These are phyloP conservation scores for Hetaerina americana DNA, from an alignment of 1,140 invertebrate genomes.

Conservation along the genomic window DNA sequence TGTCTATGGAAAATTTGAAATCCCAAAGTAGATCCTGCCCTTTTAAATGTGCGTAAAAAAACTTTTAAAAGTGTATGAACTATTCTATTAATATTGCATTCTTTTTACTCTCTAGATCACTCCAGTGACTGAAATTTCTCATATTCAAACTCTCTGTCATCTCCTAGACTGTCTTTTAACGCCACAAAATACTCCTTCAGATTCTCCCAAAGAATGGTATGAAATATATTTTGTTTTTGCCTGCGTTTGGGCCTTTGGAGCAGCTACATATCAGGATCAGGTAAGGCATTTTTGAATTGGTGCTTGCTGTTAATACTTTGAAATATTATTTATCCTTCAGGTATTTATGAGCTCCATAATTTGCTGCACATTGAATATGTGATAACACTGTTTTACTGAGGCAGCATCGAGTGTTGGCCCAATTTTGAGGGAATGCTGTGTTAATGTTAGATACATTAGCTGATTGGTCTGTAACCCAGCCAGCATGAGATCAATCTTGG, in stretches of 20 bases:
- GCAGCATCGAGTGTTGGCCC: too few species aligned
- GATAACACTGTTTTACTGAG: too few species aligned
- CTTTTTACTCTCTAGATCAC: constrained; percentile 46
- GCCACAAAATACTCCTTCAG: constrained; percentile 61
- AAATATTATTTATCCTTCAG: background rate
- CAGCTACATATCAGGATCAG: constrained; percentile 77
- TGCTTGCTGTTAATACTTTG: too few species aligned
- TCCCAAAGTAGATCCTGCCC: too few species aligned
- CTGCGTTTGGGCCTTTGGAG: constrained; percentile 88
- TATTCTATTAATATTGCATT: background rate
- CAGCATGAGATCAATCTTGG: too few species aligned
- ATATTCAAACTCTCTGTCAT: constrained; percentile 81
- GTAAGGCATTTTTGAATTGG: constrained; percentile 25
- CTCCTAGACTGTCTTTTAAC: constrained; percentile 77
- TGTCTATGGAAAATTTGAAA: too few species aligned
- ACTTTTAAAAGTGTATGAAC: too few species aligned
- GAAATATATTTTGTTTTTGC: constrained; percentile 90
- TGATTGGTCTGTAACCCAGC: too few species aligned
- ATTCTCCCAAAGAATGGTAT: constrained; percentile 86
- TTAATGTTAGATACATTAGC: too few species aligned
- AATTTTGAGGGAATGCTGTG: too few species aligned
- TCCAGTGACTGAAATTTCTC: constrained; percentile 79
- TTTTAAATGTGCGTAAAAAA: too few species aligned
- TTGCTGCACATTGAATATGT: too few species aligned
- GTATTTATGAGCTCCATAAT: background rate